Conservation (phyloP, 2,888 invertebrate genomes). For the Molanna angustata region DNA sequence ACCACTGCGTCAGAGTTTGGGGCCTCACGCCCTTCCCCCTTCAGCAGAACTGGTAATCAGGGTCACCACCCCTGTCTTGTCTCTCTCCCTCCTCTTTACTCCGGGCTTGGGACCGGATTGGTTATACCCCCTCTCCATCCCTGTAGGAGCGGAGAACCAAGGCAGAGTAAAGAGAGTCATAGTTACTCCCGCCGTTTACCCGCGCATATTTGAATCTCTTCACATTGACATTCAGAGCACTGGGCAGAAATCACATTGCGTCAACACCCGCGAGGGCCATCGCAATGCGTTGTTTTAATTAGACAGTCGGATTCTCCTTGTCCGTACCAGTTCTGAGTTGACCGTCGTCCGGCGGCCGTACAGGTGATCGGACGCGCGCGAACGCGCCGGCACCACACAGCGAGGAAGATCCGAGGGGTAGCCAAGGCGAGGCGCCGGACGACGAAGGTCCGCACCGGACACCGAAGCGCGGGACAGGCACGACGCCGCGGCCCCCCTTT, state of each 20-base stretch:
- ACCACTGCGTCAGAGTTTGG: too few relatives aligned
- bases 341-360: conserved; percentile 53
- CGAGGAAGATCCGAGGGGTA: conserved; percentile 41
- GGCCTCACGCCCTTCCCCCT: too few relatives aligned
- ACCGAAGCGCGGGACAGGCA: too few relatives aligned
- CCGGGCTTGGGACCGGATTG: too few relatives aligned
- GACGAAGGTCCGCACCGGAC: too few relatives aligned
- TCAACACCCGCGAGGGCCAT: conserved; percentile 60
- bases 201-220: conserved; percentile 63
- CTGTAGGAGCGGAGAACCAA: too few relatives aligned
- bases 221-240: conserved; percentile 65
- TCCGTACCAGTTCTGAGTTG: conserved; percentile 63
- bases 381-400: conserved; percentile 35
- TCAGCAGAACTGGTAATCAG: too few relatives aligned
- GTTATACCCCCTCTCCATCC: too few relatives aligned
- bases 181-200: conserved; percentile 59
- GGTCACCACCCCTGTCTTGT: too few relatives aligned
- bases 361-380: conserved; percentile 35
- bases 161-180: conserved; percentile 44
- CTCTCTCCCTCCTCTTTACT: too few relatives aligned
- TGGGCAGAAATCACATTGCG: conserved; percentile 70
- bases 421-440: conserved; percentile 42
- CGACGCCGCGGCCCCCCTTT: too few relatives aligned
- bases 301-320: conserved; percentile 64
- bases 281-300: conserved; percentile 69